Percentiles rank a stretch among this genome's conserved stretches.
These are phyloP conservation scores for Eulemur rufifrons DNA, from an alignment of 2,113 vertebrate species.

Conservation along the genomic window DNA sequence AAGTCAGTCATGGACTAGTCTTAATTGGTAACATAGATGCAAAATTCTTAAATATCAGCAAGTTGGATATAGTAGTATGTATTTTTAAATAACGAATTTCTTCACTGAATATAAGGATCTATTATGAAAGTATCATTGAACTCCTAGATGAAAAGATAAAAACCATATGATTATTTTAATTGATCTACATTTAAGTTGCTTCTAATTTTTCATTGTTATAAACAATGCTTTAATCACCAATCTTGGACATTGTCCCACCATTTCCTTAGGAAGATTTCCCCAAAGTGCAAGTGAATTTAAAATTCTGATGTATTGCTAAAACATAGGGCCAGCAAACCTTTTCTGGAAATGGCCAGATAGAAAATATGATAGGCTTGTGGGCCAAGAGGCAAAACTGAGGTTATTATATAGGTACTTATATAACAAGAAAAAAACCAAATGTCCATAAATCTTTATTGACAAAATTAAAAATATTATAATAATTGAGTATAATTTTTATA, in stretches of 20 bases:
- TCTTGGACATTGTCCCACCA: not conserved
- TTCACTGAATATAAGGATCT: not conserved
- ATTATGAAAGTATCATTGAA: not conserved
- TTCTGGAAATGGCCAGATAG: not conserved
- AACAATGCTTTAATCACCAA: not conserved
- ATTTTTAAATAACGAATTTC: not conserved
- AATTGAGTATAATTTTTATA: conserved; percentile 17
- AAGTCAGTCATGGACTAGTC: not conserved
- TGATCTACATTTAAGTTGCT: not conserved
- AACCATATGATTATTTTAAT: not conserved
- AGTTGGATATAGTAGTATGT: not conserved
- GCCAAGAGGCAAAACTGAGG: conserved; percentile 3
- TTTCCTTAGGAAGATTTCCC: conserved; percentile 18
- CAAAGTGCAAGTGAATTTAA: conserved; percentile 1
- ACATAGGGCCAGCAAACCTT: not conserved
- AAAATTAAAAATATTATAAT: conserved; percentile 16
- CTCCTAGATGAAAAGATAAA: not conserved
- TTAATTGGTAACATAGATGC: not conserved
- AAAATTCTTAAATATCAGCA: conserved; percentile 1
- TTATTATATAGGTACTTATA: conserved; percentile 31
- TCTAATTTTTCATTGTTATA: not conserved
- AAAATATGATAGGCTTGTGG: conserved; percentile 34
- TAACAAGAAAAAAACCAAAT: not conserved
- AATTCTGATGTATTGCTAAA: conserved; percentile 35
- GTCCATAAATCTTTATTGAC: conserved; percentile 17